Percentiles rank a stretch among this genome's conserved stretches.
phyloP scores from a whole-genome alignment of 2,797 vertebrate genomes.

The Gallinago stenura region DNA sequence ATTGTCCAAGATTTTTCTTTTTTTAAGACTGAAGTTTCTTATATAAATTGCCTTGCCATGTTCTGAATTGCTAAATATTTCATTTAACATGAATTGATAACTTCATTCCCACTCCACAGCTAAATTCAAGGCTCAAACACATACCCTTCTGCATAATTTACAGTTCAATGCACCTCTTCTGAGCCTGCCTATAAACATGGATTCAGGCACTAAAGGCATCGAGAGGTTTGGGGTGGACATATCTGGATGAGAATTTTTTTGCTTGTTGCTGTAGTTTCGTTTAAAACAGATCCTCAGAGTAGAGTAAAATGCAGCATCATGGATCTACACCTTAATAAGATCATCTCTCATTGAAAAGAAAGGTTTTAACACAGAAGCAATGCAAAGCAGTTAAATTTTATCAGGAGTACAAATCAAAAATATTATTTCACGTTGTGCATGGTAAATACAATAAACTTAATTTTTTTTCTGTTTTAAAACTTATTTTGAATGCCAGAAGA shows the following conservation, averaged over 20 bases:
- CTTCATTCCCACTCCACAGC: constrained; percentile 3
- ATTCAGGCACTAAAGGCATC: background rate
- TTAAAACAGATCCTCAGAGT: background rate
- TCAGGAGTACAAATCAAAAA: background rate
- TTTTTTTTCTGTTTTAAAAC: constrained; percentile 4
- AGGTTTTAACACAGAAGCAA: constrained; percentile 11
- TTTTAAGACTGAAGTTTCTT: constrained; percentile 63
- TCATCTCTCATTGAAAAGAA: background rate
- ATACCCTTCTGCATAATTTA: background rate
- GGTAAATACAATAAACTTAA: background rate
- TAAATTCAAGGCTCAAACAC: constrained; percentile 3
- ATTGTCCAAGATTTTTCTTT: constrained; percentile 71
- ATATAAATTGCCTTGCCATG: constrained; percentile 70
- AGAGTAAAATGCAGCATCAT: background rate
- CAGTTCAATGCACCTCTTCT: background rate
- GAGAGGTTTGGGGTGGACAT: background rate
- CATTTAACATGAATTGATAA: constrained; percentile 44
- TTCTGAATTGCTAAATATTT: constrained; percentile 45
- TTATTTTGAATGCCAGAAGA: background rate
- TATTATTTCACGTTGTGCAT: background rate
- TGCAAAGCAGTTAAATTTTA: background rate
- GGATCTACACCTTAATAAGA: background rate
- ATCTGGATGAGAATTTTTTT: background rate
- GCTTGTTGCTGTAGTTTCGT: background rate
- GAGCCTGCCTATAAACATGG: background rate